Evolutionary conservation across 2,888 invertebrate genomes (phyloP).

Genomic region (Tanytarsus gracilentus): DNA sequence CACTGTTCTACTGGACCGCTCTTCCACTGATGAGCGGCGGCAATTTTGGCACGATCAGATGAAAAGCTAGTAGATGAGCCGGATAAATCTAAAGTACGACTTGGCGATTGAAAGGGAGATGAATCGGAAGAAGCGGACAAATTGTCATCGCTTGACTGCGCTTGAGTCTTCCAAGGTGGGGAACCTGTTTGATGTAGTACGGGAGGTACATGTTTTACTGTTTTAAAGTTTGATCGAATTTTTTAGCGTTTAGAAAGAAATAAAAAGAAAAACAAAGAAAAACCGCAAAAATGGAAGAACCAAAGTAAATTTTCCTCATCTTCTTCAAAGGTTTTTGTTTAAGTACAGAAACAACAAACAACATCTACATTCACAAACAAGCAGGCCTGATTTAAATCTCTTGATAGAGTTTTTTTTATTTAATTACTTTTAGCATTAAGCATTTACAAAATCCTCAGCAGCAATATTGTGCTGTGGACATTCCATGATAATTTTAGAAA

Average conservation of each 20-base stretch:
- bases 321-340: slow-evolving; percentile 3
- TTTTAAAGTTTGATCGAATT: slow-evolving; percentile 29
- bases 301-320: slow-evolving; percentile 11
- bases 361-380: neutral
- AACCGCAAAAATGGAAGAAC: slow-evolving; percentile 15
- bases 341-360: neutral
- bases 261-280: slow-evolving; percentile 14
- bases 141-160: slow-evolving; percentile 53
- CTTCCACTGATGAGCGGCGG: slow-evolving; percentile 54
- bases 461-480: too few relatives aligned
- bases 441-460: too few relatives aligned
- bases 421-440: too few relatives aligned
- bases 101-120: slow-evolving; percentile 47
- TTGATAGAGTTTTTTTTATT: too few relatives aligned
- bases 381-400: too few relatives aligned
- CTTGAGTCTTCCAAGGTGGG: slow-evolving; percentile 53
- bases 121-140: slow-evolving; percentile 56
- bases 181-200: slow-evolving; percentile 52
- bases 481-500: too few relatives aligned
- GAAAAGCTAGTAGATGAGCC: slow-evolving; percentile 55
- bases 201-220: slow-evolving; percentile 57
- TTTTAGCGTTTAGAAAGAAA: slow-evolving; percentile 1
- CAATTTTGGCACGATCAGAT: slow-evolving; percentile 48
- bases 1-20: slow-evolving; percentile 64
- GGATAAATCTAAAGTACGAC: slow-evolving; percentile 47